phyloP scores from a whole-genome alignment of 35 echinoderm and acorn worm genomes.

The Apostichopus japonicus region DNA sequence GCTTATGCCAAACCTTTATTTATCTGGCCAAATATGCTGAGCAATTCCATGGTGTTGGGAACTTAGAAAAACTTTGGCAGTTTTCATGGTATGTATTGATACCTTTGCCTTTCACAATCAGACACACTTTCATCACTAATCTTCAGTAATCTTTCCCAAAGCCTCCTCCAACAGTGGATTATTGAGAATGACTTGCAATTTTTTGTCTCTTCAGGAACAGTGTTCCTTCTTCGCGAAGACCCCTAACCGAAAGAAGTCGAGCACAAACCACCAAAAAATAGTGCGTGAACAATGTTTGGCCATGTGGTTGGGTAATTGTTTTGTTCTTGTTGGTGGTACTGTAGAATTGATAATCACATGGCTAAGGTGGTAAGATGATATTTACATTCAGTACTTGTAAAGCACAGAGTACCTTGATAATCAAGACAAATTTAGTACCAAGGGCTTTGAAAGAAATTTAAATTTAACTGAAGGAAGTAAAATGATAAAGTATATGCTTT shows the following conservation, averaged over 20 bases:
- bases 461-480: too few species aligned
- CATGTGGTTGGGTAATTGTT: neutral
- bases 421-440: neutral
- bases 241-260: conserved; percentile 2
- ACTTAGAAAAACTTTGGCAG: too few species aligned
- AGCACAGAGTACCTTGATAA: conserved; percentile 2
- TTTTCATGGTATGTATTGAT: too few species aligned
- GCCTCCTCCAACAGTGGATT: neutral
- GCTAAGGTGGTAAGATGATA: neutral
- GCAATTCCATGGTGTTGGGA: too few species aligned
- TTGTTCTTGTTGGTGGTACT: neutral
- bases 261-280: conserved; percentile 49
- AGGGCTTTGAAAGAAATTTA: too few species aligned
- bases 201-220: conserved; percentile 46
- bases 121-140: too few species aligned
- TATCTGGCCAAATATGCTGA: too few species aligned
- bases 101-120: too few species aligned
- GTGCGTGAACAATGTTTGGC: conserved; percentile 4
- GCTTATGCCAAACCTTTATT: too few species aligned
- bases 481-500: too few species aligned
- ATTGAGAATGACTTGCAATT: neutral
- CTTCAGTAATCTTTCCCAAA: too few species aligned
- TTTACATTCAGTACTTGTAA: conserved; percentile 4
- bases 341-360: neutral
- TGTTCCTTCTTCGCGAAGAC: conserved; percentile 31